Conservation (phyloP, 2,797 vertebrate species). For the Catamblyrhynchus diadema region DNA sequence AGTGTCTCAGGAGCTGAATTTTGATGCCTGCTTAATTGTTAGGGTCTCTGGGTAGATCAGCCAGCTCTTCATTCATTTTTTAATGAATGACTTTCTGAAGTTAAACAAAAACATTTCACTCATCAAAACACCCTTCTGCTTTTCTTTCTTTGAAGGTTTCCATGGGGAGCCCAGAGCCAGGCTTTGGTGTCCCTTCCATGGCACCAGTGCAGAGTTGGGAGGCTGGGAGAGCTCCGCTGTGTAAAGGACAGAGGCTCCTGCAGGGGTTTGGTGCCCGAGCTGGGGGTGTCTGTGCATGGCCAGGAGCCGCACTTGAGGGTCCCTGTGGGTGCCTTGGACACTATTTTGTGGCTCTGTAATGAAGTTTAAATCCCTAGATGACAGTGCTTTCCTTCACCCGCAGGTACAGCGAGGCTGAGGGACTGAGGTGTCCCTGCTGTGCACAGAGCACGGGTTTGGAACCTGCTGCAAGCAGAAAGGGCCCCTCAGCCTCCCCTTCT, state of each 20-base stretch:
- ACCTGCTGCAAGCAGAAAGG: background rate
- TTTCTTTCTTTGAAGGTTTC: background rate
- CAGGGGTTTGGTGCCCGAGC: background rate
- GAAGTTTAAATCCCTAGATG: background rate
- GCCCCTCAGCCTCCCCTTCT: background rate
- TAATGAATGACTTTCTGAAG: background rate
- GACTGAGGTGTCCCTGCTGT: accelerated
- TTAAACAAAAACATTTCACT: background rate
- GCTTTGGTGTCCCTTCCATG: background rate
- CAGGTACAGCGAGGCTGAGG: accelerated
- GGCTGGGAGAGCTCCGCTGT: background rate
- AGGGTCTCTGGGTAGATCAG: background rate
- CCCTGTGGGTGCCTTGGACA: no score
- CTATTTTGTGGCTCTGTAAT: accelerated
- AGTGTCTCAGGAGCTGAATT: background rate
- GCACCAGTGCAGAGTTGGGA: background rate
- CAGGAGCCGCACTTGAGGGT: background rate
- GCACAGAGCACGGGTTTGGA: background rate
- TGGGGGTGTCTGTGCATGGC: background rate
- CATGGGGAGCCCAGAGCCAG: background rate
- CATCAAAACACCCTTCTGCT: background rate
- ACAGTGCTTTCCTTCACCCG: background rate
- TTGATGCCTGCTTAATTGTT: background rate
- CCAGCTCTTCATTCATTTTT: background rate
- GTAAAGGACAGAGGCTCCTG: background rate